Percentiles rank a stretch among this genome's conserved stretches.
Conservation (phyloP, 2,888 invertebrate genomes). For the Lacanobia wlatinum region DNA sequence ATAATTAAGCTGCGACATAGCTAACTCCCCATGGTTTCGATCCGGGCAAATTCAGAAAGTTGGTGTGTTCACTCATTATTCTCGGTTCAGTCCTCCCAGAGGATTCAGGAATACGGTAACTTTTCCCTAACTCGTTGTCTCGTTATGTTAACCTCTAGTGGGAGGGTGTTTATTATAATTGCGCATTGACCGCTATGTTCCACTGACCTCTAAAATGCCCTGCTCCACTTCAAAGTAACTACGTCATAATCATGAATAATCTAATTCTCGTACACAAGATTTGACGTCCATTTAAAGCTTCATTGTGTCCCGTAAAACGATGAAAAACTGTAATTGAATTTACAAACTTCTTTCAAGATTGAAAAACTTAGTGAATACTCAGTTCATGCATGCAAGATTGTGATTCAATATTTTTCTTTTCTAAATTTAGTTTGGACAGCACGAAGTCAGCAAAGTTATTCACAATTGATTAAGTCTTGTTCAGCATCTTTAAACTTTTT, state of each 20-base stretch:
- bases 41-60: slow-evolving; percentile 72
- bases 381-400: slow-evolving; percentile 39
- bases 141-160: slow-evolving; percentile 78
- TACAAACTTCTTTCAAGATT: slow-evolving; percentile 47
- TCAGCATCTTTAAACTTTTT: slow-evolving; percentile 24
- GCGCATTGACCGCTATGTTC: slow-evolving; percentile 62
- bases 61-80: slow-evolving; percentile 78
- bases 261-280: slow-evolving; percentile 3
- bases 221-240: slow-evolving; percentile 29
- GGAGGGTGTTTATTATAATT: slow-evolving; percentile 75
- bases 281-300: slow-evolving; percentile 18
- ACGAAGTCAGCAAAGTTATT: slow-evolving; percentile 31
- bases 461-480: slow-evolving; percentile 33
- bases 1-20: slow-evolving; percentile 56
- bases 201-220: slow-evolving; percentile 47
- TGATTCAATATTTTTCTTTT: slow-evolving; percentile 39
- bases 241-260: slow-evolving; percentile 27
- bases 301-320: slow-evolving; percentile 19
- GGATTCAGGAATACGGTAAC: slow-evolving; percentile 75
- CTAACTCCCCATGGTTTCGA: slow-evolving; percentile 64
- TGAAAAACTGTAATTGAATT: slow-evolving; percentile 49
- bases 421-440: slow-evolving; percentile 14
- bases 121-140: slow-evolving; percentile 80
- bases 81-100: slow-evolving; percentile 70
- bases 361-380: slow-evolving; percentile 51